A percentile compares a stretch with the other conserved stretches of the same genome.
Evolutionary conservation across 2,113 vertebrate species (phyloP).

Genomic region (Cichladusa arquata): DNA sequence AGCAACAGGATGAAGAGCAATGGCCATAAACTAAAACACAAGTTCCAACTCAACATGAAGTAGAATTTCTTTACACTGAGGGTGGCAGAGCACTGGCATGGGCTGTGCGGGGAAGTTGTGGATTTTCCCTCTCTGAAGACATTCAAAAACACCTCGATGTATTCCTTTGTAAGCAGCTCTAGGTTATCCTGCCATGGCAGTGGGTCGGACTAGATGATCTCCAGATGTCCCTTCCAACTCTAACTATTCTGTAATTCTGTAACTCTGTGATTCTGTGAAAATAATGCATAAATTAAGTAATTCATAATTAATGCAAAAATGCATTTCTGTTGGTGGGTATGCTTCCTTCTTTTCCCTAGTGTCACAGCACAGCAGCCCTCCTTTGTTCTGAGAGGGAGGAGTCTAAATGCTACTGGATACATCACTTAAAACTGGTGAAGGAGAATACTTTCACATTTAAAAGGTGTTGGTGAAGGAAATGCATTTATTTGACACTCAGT

Average conservation of each 20-base stretch:
- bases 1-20: neutral
- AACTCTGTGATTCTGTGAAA: neutral
- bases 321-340: neutral
- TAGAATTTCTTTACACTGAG: neutral
- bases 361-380: neutral
- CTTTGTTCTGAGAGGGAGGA: neutral
- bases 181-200: neutral
- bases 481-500: neutral
- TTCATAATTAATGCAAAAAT: neutral
- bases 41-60: neutral
- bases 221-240: neutral
- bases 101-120: fast-evolving
- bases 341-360: neutral
- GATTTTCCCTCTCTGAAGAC: neutral
- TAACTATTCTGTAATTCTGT: neutral
- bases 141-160: neutral
- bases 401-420: neutral
- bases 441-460: neutral
- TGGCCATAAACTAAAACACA: neutral
- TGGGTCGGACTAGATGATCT: neutral
- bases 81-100: neutral
- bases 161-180: neutral
- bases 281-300: neutral
- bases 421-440: neutral
- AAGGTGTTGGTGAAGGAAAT: neutral